These are phyloP conservation scores for Gymnoscelis rufifasciata DNA, from an alignment of 2,888 invertebrate species.

Conservation along the genomic window DNA sequence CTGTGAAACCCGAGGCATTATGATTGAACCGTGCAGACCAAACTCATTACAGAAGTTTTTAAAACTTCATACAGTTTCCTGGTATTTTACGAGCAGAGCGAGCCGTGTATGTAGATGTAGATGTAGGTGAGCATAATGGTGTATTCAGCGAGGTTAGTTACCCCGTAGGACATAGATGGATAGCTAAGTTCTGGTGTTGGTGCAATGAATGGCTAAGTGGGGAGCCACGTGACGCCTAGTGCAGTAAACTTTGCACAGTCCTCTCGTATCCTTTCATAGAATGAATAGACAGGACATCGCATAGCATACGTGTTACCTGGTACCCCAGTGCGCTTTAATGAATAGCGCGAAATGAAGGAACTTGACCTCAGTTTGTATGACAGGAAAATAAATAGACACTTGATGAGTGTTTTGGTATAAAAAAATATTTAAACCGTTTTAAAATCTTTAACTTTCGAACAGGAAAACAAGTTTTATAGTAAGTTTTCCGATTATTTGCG, in stretches of 20 bases:
- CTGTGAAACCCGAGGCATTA: too few relatives aligned
- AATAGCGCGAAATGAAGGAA: conserved; percentile 6
- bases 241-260: conserved; percentile 16
- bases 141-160: conserved; percentile 59
- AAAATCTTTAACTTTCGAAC: too few relatives aligned
- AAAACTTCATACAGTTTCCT: too few relatives aligned
- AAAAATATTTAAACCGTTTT: too few relatives aligned
- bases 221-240: conserved; percentile 43
- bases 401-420: neutral
- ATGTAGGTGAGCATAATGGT: conserved; percentile 22
- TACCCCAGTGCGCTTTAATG: conserved; percentile 49
- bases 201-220: conserved; percentile 64
- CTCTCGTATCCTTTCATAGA: conserved; percentile 45
- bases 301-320: conserved; percentile 64
- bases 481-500: too few relatives aligned
- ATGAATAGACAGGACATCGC: conserved; percentile 60
- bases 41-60: too few relatives aligned
- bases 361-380: conserved; percentile 7
- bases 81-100: neutral
- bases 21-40: too few relatives aligned
- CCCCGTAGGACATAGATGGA: conserved; percentile 41
- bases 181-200: conserved; percentile 31
- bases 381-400: neutral
- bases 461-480: too few relatives aligned
- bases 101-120: conserved; percentile 7